Percentiles rank a stretch among this genome's conserved stretches.
These are phyloP conservation scores for Cordilura impudica DNA, from an alignment of 2,888 invertebrate genomes.

Conservation along the genomic window DNA sequence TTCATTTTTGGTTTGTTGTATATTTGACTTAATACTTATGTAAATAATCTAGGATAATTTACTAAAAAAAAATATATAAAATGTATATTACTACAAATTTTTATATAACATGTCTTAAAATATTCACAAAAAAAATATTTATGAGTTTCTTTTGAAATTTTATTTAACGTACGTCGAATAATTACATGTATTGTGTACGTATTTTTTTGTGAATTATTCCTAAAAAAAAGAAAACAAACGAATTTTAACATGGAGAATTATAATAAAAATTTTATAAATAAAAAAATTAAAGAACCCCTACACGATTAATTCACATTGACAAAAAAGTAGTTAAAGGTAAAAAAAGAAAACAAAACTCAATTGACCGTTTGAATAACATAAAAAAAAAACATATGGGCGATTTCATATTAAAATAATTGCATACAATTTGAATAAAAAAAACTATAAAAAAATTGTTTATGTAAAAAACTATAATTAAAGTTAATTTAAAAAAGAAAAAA, in stretches of 20 bases:
- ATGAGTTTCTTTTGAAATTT: conserved; percentile 54
- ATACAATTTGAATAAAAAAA: conserved; percentile 3
- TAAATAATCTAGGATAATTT: conserved; percentile 22
- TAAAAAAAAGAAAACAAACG: conserved; percentile 29
- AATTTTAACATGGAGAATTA: conserved; percentile 38
- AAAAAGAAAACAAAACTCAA: background rate
- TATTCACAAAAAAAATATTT: conserved; percentile 41
- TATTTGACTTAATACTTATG: conserved; percentile 33
- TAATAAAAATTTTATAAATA: conserved; percentile 33
- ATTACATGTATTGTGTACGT: conserved; percentile 45
- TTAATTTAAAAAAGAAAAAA: background rate
- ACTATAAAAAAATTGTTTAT: background rate
- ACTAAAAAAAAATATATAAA: background rate
- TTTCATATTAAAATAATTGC: background rate
- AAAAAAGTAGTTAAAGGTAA: background rate
- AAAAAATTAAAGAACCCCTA: background rate
- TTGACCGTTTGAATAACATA: conserved; percentile 19
- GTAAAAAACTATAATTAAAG: background rate
- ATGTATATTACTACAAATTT: background rate
- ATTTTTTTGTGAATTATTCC: conserved; percentile 32
- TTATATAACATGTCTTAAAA: conserved; percentile 37
- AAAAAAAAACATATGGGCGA: conserved; percentile 8
- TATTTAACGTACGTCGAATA: conserved; percentile 27
- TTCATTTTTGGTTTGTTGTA: background rate
- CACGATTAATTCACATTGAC: conserved; percentile 52